Evolutionary conservation across 2,113 vertebrate genomes (phyloP).

Genomic region (Rhinolophus ferrumequinum): DNA sequence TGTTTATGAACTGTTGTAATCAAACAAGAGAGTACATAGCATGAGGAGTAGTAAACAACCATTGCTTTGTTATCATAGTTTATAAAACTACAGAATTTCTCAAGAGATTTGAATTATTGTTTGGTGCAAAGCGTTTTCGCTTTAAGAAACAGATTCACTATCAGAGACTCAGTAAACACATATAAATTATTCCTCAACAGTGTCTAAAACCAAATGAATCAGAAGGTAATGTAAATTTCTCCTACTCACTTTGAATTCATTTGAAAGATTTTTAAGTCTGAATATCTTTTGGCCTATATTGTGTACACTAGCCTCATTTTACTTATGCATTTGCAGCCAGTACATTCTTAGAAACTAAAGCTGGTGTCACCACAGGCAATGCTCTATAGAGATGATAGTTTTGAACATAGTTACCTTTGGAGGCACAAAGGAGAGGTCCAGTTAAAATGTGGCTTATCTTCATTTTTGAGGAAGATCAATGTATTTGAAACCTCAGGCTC

Average conservation of each 20-base stretch:
- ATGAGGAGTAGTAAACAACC: conserved; percentile 23
- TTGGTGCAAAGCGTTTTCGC: conserved; percentile 12
- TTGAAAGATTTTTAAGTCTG: neutral
- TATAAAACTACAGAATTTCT: conserved; percentile 62
- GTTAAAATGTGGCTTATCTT: neutral
- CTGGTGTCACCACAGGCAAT: neutral
- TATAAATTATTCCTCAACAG: conserved; percentile 57
- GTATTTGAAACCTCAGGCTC: neutral
- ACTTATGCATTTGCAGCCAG: neutral
- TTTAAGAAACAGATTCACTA: conserved; percentile 55
- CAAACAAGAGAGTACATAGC: conserved; percentile 51
- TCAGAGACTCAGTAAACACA: conserved; percentile 24
- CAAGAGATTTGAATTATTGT: conserved; percentile 45
- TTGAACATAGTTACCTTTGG: neutral
- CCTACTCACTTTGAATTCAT: neutral
- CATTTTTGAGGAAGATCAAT: neutral
- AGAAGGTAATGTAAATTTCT: neutral
- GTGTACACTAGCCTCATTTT: neutral
- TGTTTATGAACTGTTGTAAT: conserved; percentile 58
- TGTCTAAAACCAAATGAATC: conserved; percentile 33
- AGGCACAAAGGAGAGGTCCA: neutral
- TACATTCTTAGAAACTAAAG: neutral
- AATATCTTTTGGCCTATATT: neutral
- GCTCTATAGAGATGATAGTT: neutral
- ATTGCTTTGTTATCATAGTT: conserved; percentile 56